A percentile compares a stretch with the other conserved stretches of the same genome.
Evolutionary conservation across 2,113 vertebrate genomes (phyloP).

Genomic region (Lichenostomus cassidix): DNA sequence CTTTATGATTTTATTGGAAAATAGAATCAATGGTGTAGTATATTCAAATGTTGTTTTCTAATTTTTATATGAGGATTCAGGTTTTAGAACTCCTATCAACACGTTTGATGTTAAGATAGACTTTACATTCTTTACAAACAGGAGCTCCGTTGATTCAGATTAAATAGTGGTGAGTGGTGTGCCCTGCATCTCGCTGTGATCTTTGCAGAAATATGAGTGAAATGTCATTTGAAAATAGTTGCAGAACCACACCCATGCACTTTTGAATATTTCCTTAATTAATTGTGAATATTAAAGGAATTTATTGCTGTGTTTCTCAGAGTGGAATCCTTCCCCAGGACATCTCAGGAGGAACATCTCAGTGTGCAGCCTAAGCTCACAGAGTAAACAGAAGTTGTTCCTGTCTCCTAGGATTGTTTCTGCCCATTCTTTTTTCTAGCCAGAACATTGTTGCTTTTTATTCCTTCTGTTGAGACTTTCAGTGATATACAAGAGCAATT

Average conservation of each 20-base stretch:
- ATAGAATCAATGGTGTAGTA: not conserved
- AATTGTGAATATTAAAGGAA: not conserved
- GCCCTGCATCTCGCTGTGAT: accelerated
- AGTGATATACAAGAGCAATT: not conserved
- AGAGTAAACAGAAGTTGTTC: not conserved
- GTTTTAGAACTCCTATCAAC: not conserved
- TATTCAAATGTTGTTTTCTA: not conserved
- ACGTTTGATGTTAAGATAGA: not conserved
- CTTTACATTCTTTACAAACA: not conserved
- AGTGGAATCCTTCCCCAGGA: not conserved
- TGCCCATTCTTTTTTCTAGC: not conserved
- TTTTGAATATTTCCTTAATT: not conserved
- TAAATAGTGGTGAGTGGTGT: not conserved
- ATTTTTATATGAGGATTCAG: not conserved
- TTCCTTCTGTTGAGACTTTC: not conserved
- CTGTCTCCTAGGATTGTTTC: not conserved
- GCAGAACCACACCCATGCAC: not conserved
- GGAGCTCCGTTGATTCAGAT: not conserved
- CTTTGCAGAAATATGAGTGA: not conserved
- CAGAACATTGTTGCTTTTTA: not conserved
- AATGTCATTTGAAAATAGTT: not conserved
- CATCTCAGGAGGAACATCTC: not conserved
- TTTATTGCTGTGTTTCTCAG: not conserved
- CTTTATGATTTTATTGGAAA: not conserved
- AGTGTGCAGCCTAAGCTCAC: not conserved